Base-by-base conservation (phyloP, 2,797 vertebrate genomes). In the Platalea minor region DNA sequence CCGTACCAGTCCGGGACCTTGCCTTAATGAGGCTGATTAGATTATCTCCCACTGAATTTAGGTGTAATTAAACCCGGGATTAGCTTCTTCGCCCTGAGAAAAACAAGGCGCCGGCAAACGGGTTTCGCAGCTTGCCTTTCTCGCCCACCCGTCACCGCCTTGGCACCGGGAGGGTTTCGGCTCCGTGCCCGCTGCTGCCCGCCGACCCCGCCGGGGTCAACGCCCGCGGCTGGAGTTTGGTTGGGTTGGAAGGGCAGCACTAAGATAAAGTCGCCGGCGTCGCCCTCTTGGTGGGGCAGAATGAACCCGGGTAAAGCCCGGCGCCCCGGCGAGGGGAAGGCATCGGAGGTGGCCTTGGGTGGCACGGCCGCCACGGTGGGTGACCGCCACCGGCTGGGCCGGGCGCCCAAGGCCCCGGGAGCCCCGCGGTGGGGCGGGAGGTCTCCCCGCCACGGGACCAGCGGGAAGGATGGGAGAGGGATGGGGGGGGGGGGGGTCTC, bases 51-150 rank as follows among this genome's bases (percentile, higher is more conserved):
- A 17, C 85, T 91, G 95, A 74, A 94, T 93, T 91, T 80, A 92
- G 93, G 95, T 84, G 91, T 86, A 92, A 95, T 93, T 96, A 96
- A 96, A 83, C 91, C 81, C 10, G 6, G 86, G 90, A 97, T 96
- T 96, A 96, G 65, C 88, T 88, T 46, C 90, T 93, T 91, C 84
- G 51, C 69, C 76, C 65, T 14, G 67, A 25, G 79, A 78, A 92
- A 84, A 95, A 88, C 91, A 72, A 46, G 54, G 51, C 23, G 63
- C 72, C 4, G 19, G 75, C 23, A 2, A 85, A 88, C 19, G 20
- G 59, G 82, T 83, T 94, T 13, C 2, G 6, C 79, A 43, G 7
- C 88, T 94, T n/a, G 4, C 45, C 35, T 26, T 17, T 16, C 50
- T 53, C 5, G 2, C 59, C 76, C 19, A 3, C 18, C 51, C 2